Evolutionary conservation across 1,140 invertebrate species (phyloP).

Genomic region (Halesus radiatus): DNA sequence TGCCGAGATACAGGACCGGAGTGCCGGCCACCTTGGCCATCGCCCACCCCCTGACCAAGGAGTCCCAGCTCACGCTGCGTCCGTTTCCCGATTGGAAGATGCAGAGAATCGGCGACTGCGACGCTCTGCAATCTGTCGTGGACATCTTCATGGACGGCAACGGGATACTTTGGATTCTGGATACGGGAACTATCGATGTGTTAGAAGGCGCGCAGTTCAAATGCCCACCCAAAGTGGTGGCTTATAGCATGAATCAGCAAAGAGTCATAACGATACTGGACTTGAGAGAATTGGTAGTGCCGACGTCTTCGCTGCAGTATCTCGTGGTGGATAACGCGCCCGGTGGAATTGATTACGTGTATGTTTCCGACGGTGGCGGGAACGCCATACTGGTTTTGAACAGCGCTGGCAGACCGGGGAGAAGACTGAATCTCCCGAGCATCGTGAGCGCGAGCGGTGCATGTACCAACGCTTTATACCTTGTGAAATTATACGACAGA

Average conservation of each 20-base stretch:
- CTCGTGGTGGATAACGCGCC: slow-evolving; percentile 46
- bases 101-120: slow-evolving; percentile 73
- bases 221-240: slow-evolving; percentile 48
- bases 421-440: slow-evolving; percentile 38
- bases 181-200: slow-evolving; percentile 39
- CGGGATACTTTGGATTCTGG: slow-evolving; percentile 58
- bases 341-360: slow-evolving; percentile 40
- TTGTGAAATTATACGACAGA: slow-evolving; percentile 31
- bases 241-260: slow-evolving; percentile 30
- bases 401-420: slow-evolving; percentile 18
- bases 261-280: slow-evolving; percentile 40
- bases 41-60: slow-evolving; percentile 5
- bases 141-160: slow-evolving; percentile 72
- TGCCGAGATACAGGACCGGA: slow-evolving; percentile 68
- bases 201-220: slow-evolving; percentile 24
- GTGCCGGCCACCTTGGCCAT: slow-evolving; percentile 42
- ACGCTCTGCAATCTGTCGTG: slow-evolving; percentile 73
- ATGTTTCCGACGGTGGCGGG: slow-evolving; percentile 41
- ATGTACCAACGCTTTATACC: slow-evolving; percentile 23
- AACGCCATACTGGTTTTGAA: slow-evolving; percentile 39
- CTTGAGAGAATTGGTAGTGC: slow-evolving; percentile 17
- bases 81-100: slow-evolving; percentile 74
- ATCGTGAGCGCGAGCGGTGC: slow-evolving; percentile 1
- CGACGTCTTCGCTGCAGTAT: slow-evolving; percentile 40
- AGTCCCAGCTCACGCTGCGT: slow-evolving; percentile 34